These are phyloP conservation scores for Podargus strigoides DNA, from an alignment of 2,797 vertebrate genomes.

Conservation along the genomic window DNA sequence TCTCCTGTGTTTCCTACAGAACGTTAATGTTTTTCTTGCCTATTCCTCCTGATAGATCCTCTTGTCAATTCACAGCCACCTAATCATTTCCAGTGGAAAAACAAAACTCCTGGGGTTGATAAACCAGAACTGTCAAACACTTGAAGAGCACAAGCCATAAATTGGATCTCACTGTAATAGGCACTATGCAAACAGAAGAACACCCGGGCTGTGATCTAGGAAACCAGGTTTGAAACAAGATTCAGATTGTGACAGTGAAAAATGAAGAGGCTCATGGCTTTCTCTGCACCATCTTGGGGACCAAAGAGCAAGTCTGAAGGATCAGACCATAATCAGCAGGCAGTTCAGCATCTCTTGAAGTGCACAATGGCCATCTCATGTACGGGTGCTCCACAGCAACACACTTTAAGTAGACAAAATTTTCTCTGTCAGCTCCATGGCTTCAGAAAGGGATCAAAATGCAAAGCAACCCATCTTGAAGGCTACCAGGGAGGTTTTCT, in stretches of 20 bases:
- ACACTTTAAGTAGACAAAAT: background rate
- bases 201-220: background rate
- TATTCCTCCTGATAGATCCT: background rate
- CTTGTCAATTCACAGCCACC: background rate
- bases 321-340: background rate
- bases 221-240: background rate
- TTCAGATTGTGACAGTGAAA: background rate
- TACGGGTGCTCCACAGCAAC: background rate
- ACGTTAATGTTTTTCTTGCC: background rate
- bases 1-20: background rate
- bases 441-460: background rate
- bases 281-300: background rate
- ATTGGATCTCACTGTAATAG: background rate
- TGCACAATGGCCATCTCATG: rapidly evolving
- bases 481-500: background rate
- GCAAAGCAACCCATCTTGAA: background rate
- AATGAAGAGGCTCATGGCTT: background rate
- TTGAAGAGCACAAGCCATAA: background rate
- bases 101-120: conserved; percentile 10
- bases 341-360: background rate
- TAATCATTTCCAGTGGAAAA: conserved; percentile 28
- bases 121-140: conserved; percentile 6
- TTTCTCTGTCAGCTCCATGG: background rate
- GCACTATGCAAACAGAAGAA: background rate
- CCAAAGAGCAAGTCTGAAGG: background rate